Evolutionary conservation across 2,797 vertebrate species (phyloP).

Genomic region (Perodicticus potto): DNA sequence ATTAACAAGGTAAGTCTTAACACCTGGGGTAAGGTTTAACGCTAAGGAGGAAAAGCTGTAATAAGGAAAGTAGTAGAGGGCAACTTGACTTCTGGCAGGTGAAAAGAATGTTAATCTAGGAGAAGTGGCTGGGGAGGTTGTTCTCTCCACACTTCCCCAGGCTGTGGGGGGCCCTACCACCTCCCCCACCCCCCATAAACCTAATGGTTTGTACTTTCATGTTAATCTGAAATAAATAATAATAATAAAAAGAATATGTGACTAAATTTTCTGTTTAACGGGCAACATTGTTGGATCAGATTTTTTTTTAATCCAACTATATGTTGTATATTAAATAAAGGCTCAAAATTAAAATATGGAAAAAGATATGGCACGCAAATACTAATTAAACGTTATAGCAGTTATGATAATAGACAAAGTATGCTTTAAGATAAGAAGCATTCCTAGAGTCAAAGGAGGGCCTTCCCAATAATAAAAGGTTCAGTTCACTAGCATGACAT

Average conservation of each 20-base stretch:
- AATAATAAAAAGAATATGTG: not conserved
- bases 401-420: not conserved
- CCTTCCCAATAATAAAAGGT: not conserved
- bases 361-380: not conserved
- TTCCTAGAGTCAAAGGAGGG: not conserved
- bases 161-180: no score
- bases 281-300: not conserved
- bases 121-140: no score
- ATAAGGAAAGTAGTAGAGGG: no score
- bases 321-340: not conserved
- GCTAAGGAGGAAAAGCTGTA: no score
- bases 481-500: not conserved
- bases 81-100: no score
- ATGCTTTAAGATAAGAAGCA: not conserved
- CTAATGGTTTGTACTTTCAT: no score
- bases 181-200: no score
- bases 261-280: not conserved
- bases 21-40: no score
- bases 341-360: not conserved
- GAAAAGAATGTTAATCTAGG: no score
- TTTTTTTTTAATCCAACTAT: not conserved
- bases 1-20: no score
- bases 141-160: no score
- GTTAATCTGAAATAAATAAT: not conserved
- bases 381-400: not conserved